phyloP scores from a whole-genome alignment of 2,888 invertebrate species.

The Phyllotreta cruciferae region DNA sequence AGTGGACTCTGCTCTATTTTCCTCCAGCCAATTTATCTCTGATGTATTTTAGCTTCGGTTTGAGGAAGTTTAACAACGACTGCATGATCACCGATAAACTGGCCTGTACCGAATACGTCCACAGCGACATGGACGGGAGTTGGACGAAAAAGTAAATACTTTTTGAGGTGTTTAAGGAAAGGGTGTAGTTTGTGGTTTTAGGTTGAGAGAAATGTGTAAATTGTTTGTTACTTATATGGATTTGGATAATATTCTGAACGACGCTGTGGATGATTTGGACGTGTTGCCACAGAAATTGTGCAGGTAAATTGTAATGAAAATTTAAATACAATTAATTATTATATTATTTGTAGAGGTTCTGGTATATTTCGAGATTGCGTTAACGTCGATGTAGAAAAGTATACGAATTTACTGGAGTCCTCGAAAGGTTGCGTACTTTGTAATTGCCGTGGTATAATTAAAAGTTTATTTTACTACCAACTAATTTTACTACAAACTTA shows the following conservation, averaged over 20 bases:
- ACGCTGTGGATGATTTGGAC: conserved; percentile 39
- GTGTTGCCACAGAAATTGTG: conserved; percentile 46
- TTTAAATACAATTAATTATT: neutral
- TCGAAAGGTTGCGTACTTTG: conserved; percentile 18
- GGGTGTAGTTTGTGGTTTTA: conserved; percentile 35
- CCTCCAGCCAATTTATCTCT: too few species aligned
- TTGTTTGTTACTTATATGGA: conserved; percentile 44
- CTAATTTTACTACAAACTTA: neutral
- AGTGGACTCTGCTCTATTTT: neutral
- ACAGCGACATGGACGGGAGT: conserved; percentile 45
- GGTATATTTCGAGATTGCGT: conserved; percentile 50
- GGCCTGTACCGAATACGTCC: conserved; percentile 45
- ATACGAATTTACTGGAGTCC: conserved; percentile 14
- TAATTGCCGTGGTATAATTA: conserved; percentile 11
- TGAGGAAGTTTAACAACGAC: conserved; percentile 43
- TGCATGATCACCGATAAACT: conserved; percentile 45
- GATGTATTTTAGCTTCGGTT: conserved; percentile 45
- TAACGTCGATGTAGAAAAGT: conserved; percentile 33
- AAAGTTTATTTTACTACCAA: neutral
- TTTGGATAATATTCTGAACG: conserved; percentile 40
- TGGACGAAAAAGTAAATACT: conserved; percentile 51
- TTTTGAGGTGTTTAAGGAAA: conserved; percentile 1
- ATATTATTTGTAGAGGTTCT: conserved; percentile 38
- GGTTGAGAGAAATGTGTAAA: conserved; percentile 46
- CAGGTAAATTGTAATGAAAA: conserved; percentile 40